Conservation (phyloP, 2,797 vertebrate genomes). For the Falco berigora region DNA sequence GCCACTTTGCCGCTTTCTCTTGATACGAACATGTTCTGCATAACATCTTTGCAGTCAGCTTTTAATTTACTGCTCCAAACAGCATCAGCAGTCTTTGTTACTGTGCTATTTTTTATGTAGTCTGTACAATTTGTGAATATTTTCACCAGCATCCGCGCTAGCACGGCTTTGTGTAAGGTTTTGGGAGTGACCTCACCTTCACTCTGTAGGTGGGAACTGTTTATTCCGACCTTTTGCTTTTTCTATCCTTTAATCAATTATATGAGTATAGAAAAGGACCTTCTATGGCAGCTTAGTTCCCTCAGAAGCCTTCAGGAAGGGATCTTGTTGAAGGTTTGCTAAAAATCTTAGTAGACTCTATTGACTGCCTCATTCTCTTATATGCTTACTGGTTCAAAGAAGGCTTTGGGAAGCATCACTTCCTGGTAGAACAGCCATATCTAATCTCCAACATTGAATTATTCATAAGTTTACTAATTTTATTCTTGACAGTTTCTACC, state of each 20-base stretch:
- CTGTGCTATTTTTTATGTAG: background rate
- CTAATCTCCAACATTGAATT: background rate
- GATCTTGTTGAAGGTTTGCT: background rate
- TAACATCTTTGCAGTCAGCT: background rate
- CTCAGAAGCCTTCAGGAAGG: background rate
- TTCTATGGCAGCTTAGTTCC: background rate
- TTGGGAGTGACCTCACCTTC: background rate
- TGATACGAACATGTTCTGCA: background rate
- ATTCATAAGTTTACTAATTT: background rate
- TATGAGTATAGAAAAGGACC: background rate
- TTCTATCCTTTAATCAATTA: background rate
- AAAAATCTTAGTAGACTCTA: background rate
- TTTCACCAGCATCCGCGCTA: background rate
- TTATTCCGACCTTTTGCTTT: background rate
- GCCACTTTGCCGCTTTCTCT: background rate
- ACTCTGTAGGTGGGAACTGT: background rate
- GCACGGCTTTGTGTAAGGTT: background rate
- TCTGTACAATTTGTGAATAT: background rate
- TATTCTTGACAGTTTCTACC: background rate
- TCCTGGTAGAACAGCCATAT: background rate
- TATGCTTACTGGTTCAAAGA: background rate
- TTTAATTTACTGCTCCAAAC: background rate
- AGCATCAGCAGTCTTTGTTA: background rate
- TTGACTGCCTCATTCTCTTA: background rate
- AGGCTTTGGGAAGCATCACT: background rate